phyloP scores from a whole-genome alignment of 2,113 vertebrate species.

The Mustelus asterias region DNA sequence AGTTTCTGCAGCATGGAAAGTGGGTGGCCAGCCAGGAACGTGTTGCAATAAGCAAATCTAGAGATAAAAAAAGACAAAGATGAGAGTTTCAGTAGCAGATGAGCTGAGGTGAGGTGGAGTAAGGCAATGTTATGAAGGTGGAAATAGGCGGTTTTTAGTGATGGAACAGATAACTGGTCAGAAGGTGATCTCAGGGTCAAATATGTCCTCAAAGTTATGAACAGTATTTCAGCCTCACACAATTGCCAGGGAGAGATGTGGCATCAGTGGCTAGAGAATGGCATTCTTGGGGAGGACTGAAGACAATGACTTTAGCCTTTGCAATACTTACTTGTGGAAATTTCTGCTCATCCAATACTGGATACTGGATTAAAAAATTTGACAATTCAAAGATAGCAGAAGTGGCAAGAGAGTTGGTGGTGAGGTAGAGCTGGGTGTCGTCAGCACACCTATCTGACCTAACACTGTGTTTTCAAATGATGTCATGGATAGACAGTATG shows the following conservation, averaged over 20 bases:
- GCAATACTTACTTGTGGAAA: neutral
- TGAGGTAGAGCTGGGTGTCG: neutral
- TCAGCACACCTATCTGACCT: neutral
- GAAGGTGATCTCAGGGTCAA: neutral
- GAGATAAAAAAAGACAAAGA: neutral
- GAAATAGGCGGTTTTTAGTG: neutral
- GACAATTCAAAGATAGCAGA: neutral
- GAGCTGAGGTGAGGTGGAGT: neutral
- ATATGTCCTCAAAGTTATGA: neutral
- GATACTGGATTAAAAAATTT: neutral
- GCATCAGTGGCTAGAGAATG: neutral
- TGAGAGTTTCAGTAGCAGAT: neutral
- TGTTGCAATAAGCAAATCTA: neutral
- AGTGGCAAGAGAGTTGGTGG: neutral
- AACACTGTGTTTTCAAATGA: neutral
- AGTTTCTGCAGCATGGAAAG: neutral
- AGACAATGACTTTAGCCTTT: neutral
- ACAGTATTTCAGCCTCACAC: neutral
- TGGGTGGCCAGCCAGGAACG: neutral
- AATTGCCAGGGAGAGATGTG: neutral
- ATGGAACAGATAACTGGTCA: neutral
- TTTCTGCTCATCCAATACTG: neutral
- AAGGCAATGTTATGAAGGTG: neutral
- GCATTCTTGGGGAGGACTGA: neutral
- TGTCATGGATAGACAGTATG: neutral